These are phyloP conservation scores for Neosilurus hyrtlii DNA, from an alignment of 2,797 vertebrate genomes.

Conservation along the genomic window DNA sequence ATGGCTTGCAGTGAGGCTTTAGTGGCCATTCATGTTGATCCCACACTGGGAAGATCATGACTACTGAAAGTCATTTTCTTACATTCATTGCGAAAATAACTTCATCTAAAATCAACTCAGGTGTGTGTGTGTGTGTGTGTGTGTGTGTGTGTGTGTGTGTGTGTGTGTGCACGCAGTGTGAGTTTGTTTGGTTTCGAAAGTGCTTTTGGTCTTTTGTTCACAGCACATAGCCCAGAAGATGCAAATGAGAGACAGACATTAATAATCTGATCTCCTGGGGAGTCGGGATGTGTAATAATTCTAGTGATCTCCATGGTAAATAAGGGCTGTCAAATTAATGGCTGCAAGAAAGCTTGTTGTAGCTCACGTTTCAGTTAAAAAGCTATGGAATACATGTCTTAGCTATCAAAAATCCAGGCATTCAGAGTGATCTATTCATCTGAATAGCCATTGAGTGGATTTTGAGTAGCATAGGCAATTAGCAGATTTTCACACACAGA, in stretches of 20 bases:
- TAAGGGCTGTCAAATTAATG: constrained; percentile 7
- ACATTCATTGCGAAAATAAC: constrained; percentile 34
- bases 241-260: not conserved
- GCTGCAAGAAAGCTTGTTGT: constrained; percentile 13
- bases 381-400: constrained; percentile 14
- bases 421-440: not conserved
- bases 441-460: not conserved
- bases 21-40: constrained; percentile 41
- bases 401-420: not conserved
- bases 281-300: constrained; percentile 25
- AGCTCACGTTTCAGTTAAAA: constrained; percentile 21
- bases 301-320: constrained; percentile 13
- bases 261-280: constrained; percentile 19
- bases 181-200: not conserved
- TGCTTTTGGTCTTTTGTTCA: constrained; percentile 15
- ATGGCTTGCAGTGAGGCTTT: constrained; percentile 48
- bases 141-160: not conserved
- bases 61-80: constrained; percentile 46
- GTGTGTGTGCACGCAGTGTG: not conserved
- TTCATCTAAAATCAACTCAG: not conserved
- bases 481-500: not conserved
- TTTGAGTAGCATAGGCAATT: not conserved
- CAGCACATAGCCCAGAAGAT: not conserved
- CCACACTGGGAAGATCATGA: constrained; percentile 5
- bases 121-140: not conserved